phyloP scores from a whole-genome alignment of 37 sponge, comb jelly and placozoan species.

The Beroe forskalii region DNA sequence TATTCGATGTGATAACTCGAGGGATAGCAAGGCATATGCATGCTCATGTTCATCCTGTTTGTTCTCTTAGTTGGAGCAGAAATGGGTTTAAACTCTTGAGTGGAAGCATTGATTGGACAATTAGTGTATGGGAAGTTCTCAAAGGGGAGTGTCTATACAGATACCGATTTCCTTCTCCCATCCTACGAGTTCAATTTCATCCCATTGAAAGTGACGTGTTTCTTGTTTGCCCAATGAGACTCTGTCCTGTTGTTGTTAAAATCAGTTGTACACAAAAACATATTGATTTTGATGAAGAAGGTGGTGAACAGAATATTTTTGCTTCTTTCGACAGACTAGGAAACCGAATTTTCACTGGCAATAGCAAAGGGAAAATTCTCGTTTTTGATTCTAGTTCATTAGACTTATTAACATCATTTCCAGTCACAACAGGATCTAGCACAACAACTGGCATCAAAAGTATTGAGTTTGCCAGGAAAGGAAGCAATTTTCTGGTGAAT shows the following conservation, averaged over 20 bases:
- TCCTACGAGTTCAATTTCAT: slow-evolving; percentile 89
- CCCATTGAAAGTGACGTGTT: slow-evolving; percentile 76
- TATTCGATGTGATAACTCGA: slow-evolving; percentile 95
- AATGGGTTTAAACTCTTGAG: slow-evolving; percentile 83
- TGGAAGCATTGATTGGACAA: slow-evolving; percentile 88
- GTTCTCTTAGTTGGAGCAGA: slow-evolving; percentile 87
- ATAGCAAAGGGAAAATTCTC: slow-evolving; percentile 84
- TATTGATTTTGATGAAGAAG: slow-evolving; percentile 80
- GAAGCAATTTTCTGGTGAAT: slow-evolving; percentile 88
- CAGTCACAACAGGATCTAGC: slow-evolving; percentile 68
- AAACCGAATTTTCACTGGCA: slow-evolving; percentile 80
- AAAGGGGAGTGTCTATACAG: slow-evolving; percentile 79
- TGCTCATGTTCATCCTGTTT: slow-evolving; percentile 90
- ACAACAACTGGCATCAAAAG: slow-evolving; percentile 76
- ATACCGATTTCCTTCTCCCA: slow-evolving; percentile 87
- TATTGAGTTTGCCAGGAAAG: slow-evolving; percentile 90
- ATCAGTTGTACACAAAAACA: slow-evolving; percentile 68
- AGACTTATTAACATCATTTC: slow-evolving; percentile 67
- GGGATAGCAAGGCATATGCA: slow-evolving; percentile 81
- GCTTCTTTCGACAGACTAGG: slow-evolving; percentile 90
- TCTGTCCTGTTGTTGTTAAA: slow-evolving; percentile 78
- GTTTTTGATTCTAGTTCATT: slow-evolving; percentile 71
- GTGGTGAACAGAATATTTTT: slow-evolving; percentile 81
- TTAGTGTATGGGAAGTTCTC: slow-evolving; percentile 87
- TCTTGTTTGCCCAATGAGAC: slow-evolving; percentile 93